Conservation (phyloP, 2,797 vertebrate genomes). For the Rhodeus uyekii region DNA sequence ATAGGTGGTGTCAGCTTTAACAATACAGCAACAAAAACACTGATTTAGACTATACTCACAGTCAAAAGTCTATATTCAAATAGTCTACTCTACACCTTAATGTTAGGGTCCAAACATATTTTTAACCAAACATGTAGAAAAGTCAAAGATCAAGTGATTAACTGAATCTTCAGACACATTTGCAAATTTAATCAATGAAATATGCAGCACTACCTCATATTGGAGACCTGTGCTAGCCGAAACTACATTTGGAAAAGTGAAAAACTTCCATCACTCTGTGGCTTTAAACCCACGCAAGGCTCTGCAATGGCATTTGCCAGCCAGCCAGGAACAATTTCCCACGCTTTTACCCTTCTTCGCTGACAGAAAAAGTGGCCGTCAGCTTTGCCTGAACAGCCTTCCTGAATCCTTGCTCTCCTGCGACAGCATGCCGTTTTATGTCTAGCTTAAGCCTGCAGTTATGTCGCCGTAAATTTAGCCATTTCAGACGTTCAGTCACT, state of each 20-base stretch:
- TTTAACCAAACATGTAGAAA: slow-evolving; percentile 12
- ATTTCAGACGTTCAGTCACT: slow-evolving; percentile 65
- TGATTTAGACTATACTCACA: not conserved
- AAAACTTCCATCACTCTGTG: slow-evolving; percentile 58
- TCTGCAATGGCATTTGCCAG: slow-evolving; percentile 56
- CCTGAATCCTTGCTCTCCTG: slow-evolving; percentile 44
- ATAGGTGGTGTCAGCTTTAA: slow-evolving; percentile 25
- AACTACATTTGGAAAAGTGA: slow-evolving; percentile 49
- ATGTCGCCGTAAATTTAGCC: slow-evolving; percentile 52
- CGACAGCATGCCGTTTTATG: slow-evolving; percentile 54
- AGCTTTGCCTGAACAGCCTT: slow-evolving; percentile 36
- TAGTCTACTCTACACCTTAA: not conserved
- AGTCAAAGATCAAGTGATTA: slow-evolving; percentile 14
- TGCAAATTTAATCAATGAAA: slow-evolving; percentile 63
- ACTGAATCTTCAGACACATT: slow-evolving; percentile 55
- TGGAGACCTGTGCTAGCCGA: slow-evolving; percentile 53
- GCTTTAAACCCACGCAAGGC: slow-evolving; percentile 62
- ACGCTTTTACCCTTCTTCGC: slow-evolving; percentile 55
- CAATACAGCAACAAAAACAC: slow-evolving; percentile 16
- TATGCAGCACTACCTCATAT: slow-evolving; percentile 49
- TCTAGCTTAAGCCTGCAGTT: slow-evolving; percentile 50
- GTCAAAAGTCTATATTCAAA: not conserved
- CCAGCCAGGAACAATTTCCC: slow-evolving; percentile 66
- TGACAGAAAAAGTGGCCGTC: slow-evolving; percentile 46
- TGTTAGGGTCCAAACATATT: not conserved